phyloP scores from a whole-genome alignment of 2,797 vertebrate genomes.

The Leuciscus waleckii region DNA sequence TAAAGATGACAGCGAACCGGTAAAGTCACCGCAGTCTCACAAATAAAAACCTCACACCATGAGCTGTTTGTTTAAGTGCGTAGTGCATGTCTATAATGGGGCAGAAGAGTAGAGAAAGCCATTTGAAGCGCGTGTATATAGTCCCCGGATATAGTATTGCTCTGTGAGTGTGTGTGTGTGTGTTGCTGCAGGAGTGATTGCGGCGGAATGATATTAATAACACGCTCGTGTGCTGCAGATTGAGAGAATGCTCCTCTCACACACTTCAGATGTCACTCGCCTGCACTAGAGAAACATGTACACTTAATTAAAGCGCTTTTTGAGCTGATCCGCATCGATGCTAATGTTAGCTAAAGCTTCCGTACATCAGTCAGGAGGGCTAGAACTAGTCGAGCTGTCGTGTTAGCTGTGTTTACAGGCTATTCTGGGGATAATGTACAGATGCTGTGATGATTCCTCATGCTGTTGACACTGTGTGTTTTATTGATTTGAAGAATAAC shows the following conservation, averaged over 20 bases:
- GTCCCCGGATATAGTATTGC: slow-evolving; percentile 89
- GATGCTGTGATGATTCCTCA: too few species aligned
- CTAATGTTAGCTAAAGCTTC: slow-evolving; percentile 1
- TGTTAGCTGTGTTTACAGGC: not conserved
- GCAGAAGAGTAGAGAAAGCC: slow-evolving; percentile 69
- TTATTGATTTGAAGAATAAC: not conserved
- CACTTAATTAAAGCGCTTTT: not conserved
- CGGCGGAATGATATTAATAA: slow-evolving; percentile 91
- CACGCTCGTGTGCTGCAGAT: slow-evolving; percentile 73
- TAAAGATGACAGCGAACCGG: slow-evolving; percentile 85
- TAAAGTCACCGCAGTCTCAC: slow-evolving; percentile 79
- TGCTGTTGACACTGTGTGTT: not conserved
- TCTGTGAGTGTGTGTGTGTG: slow-evolving; percentile 69
- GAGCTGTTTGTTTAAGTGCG: slow-evolving; percentile 67
- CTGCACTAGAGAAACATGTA: fast-evolving
- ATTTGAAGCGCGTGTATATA: slow-evolving; percentile 84
- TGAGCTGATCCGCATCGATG: not conserved
- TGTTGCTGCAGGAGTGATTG: slow-evolving; percentile 80
- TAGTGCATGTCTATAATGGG: slow-evolving; percentile 56
- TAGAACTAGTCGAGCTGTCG: not conserved
- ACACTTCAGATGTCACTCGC: not conserved
- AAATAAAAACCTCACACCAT: slow-evolving; percentile 75
- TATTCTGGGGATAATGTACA: not conserved
- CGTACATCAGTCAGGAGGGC: not conserved
- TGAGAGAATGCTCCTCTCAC: not conserved